Conservation (phyloP, 2,113 vertebrate genomes). For the Dolichallabes microphthalmus region DNA sequence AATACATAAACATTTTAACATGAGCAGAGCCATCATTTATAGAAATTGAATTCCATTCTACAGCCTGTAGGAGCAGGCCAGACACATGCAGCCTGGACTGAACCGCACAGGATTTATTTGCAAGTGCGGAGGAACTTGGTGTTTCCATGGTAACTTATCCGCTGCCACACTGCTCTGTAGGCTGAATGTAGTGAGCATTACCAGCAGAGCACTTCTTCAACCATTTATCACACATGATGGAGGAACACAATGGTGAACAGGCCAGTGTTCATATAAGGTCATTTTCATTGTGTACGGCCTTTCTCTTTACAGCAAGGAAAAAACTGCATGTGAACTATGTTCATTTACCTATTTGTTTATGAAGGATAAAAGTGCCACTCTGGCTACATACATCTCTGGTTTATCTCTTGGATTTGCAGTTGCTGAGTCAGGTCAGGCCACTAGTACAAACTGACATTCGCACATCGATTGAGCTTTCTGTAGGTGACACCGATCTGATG, state of each 20-base stretch:
- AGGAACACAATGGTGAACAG: slow-evolving; percentile 4
- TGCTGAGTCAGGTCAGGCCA: background rate
- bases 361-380: background rate
- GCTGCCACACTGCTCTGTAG: slow-evolving; percentile 70
- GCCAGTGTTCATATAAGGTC: background rate
- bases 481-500: background rate
- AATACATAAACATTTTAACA: background rate
- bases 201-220: slow-evolving; percentile 12
- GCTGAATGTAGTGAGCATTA: slow-evolving; percentile 29
- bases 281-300: background rate
- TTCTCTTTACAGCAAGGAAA: background rate
- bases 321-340: background rate
- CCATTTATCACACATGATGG: slow-evolving; percentile 15
- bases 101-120: slow-evolving; percentile 62
- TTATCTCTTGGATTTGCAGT: background rate
- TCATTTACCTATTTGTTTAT: background rate
- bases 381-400: background rate
- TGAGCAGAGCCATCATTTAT: background rate
- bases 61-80: slow-evolving; percentile 17
- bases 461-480: background rate
- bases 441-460: background rate
- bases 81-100: slow-evolving; percentile 43
- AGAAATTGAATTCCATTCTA: slow-evolving; percentile 15
- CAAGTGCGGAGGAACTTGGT: slow-evolving; percentile 65
- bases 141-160: slow-evolving; percentile 78